These are phyloP conservation scores for Papilio xuthus DNA, from an alignment of 1,140 invertebrate species.

Conservation along the genomic window DNA sequence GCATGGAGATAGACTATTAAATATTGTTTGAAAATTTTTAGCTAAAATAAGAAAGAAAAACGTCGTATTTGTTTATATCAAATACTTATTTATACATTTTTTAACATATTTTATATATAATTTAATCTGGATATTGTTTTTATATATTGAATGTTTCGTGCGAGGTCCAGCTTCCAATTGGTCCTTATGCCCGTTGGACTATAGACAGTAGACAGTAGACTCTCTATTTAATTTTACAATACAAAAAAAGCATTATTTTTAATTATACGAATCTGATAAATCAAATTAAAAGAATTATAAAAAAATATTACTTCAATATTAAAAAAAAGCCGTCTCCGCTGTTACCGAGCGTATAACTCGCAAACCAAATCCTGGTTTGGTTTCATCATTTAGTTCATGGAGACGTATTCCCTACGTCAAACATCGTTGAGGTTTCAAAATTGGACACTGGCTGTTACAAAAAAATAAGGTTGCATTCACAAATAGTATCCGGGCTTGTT, in stretches of 20 bases:
- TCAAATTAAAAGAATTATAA: no score
- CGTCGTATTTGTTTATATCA: not conserved
- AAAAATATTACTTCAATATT: not conserved
- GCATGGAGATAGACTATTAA: conserved; percentile 57
- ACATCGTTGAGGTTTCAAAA: conserved; percentile 40
- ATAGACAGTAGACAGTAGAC: no score
- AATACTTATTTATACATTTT: not conserved
- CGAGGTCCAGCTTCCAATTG: no score
- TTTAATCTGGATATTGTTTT: not conserved
- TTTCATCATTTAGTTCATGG: conserved; percentile 67
- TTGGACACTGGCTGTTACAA: not conserved
- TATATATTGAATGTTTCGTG: no score
- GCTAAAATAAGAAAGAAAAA: not conserved
- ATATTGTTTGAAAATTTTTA: not conserved
- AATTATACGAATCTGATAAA: no score
- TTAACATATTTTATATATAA: no score
- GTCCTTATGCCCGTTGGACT: no score
- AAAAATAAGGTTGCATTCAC: not conserved
- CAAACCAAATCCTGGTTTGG: conserved; percentile 56
- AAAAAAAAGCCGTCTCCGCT: conserved; percentile 52
- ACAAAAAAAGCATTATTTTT: no score
- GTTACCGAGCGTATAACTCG: conserved; percentile 30
- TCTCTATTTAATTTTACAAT: no score
- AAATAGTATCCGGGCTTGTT: not conserved
- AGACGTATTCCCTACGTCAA: conserved; percentile 43